Evolutionary conservation across 1,140 invertebrate genomes (phyloP).

Genomic region (Megathymus violae): DNA sequence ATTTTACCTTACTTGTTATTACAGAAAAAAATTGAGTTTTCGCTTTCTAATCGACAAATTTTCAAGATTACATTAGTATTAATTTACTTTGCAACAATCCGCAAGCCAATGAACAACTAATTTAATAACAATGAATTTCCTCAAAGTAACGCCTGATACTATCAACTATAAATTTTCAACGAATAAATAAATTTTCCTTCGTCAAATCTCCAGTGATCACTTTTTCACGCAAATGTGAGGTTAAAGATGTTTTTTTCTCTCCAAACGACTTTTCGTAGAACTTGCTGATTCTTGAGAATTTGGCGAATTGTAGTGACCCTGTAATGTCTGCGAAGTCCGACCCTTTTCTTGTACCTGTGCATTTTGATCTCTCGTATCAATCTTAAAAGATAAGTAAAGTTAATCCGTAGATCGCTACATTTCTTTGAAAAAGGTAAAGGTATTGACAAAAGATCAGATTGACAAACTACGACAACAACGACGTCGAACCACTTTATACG

Average conservation of each 20-base stretch:
- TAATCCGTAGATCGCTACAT: not conserved
- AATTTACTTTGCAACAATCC: no score
- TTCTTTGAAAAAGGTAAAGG: not conserved
- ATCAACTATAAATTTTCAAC: no score
- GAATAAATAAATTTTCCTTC: not conserved
- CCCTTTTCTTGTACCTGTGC: constrained; percentile 33
- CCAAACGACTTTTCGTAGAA: constrained; percentile 9
- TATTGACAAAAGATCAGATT: no score
- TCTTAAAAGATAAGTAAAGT: constrained; percentile 4
- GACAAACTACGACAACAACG: no score
- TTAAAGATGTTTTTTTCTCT: constrained; percentile 10
- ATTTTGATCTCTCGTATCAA: constrained; percentile 1
- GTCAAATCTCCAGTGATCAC: constrained; percentile 7
- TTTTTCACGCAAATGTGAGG: constrained; percentile 19
- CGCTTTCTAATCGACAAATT: not conserved
- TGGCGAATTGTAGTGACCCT: constrained; percentile 14
- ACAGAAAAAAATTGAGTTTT: no score
- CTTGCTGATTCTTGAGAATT: constrained; percentile 23
- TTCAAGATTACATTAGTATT: no score
- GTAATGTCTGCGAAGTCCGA: constrained; percentile 14
- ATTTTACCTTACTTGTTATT: no score
- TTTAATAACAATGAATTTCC: no score
- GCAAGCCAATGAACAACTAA: no score
- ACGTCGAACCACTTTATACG: no score
- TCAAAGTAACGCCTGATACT: no score